A percentile compares a stretch with the other conserved stretches of the same genome.
phyloP scores from a whole-genome alignment of 92 coral and sea anemone species.

The Zoanthus sociatus region DNA sequence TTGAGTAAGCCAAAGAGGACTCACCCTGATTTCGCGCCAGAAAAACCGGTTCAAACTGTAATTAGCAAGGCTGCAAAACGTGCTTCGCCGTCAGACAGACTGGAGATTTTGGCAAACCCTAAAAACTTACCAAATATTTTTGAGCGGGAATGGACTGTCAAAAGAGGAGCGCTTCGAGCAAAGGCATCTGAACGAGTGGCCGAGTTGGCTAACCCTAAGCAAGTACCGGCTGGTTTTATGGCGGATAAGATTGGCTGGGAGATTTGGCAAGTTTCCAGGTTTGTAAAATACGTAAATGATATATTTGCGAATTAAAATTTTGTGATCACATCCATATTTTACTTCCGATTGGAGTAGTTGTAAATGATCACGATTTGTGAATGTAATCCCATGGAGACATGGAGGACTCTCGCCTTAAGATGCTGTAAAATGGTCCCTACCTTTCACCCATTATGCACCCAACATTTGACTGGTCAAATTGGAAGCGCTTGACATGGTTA shows the following conservation, averaged over 20 bases:
- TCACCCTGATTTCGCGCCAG: slow-evolving; percentile 83
- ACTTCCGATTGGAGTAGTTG: no score
- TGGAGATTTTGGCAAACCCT: slow-evolving; percentile 78
- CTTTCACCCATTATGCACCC: no score
- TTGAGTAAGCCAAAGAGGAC: slow-evolving; percentile 78
- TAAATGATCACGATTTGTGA: no score
- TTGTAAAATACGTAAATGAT: not conserved
- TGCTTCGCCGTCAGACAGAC: slow-evolving; percentile 75
- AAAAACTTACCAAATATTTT: slow-evolving; percentile 59
- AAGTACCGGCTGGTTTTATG: slow-evolving; percentile 80
- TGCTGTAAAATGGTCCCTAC: no score
- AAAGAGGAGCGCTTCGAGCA: slow-evolving; percentile 73
- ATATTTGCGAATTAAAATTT: no score
- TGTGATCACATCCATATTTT: no score
- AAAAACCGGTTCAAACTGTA: slow-evolving; percentile 69
- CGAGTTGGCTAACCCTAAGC: slow-evolving; percentile 85
- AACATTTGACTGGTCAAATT: no score
- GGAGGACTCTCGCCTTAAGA: no score
- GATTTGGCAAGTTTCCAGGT: slow-evolving; percentile 88
- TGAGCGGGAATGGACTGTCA: slow-evolving; percentile 92
- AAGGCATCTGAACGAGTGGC: slow-evolving; percentile 75
- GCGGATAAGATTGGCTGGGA: slow-evolving; percentile 78
- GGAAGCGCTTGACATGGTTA: no score
- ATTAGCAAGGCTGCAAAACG: slow-evolving; percentile 76
- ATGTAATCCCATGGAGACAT: no score